Percentiles rank a stretch among this genome's conserved stretches.
Conservation (phyloP, 2,797 vertebrate genomes). For the Rhynchonycteris naso region DNA sequence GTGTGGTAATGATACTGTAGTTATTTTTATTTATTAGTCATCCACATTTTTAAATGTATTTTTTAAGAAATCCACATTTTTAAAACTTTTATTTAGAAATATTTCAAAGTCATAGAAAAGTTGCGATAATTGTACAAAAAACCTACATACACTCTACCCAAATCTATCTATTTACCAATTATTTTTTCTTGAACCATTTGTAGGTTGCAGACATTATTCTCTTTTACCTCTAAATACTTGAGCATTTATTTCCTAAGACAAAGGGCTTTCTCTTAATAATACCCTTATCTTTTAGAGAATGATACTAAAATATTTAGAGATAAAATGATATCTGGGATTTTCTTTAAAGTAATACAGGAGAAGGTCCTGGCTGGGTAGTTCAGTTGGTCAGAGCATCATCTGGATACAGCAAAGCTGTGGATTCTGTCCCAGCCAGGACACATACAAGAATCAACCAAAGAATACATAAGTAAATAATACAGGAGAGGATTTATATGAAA, state of each 20-base stretch:
- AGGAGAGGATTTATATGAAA: background rate
- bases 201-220: slow-evolving; percentile 8
- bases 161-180: too few species aligned
- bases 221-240: background rate
- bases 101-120: slow-evolving; percentile 31
- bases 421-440: too few species aligned
- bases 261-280: background rate
- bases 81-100: background rate
- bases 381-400: too few species aligned
- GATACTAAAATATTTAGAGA: background rate
- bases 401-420: too few species aligned
- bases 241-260: slow-evolving; percentile 28
- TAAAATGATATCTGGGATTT: slow-evolving; percentile 10
- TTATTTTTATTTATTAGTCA: slow-evolving; percentile 20
- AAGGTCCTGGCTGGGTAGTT: too few species aligned
- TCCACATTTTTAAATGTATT: background rate
- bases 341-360: background rate
- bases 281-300: slow-evolving; percentile 27
- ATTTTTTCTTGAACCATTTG: background rate
- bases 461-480: background rate
- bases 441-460: too few species aligned
- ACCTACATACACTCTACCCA: background rate
- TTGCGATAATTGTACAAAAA: background rate
- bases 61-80: background rate
- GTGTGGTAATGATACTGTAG: background rate